Evolutionary conservation across 2,888 invertebrate genomes (phyloP).

Genomic region (Cephus rjabovi): DNA sequence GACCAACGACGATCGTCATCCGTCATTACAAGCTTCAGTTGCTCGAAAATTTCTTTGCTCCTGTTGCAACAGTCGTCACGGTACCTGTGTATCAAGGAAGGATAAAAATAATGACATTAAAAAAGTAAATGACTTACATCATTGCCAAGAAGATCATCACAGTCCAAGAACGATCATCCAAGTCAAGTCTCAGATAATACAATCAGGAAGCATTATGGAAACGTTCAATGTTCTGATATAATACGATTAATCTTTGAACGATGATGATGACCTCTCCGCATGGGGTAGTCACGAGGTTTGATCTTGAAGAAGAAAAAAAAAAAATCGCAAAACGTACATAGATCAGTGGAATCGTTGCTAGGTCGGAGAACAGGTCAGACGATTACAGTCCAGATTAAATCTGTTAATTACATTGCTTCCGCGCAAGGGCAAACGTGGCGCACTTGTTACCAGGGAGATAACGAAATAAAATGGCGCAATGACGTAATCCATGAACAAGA

Average conservation of each 20-base stretch:
- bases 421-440: background rate
- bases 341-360: slow-evolving; percentile 49
- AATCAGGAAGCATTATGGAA: slow-evolving; percentile 4
- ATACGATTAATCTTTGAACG: background rate
- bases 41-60: background rate
- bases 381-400: slow-evolving; percentile 34
- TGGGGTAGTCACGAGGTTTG: slow-evolving; percentile 25
- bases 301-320: slow-evolving; percentile 5
- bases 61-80: background rate
- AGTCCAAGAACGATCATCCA: background rate
- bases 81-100: background rate
- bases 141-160: background rate
- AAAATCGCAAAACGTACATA: background rate
- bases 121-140: background rate
- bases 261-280: slow-evolving; percentile 31
- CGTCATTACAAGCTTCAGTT: background rate
- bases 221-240: slow-evolving; percentile 14
- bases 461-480: background rate
- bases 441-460: background rate
- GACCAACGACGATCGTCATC: background rate
- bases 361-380: slow-evolving; percentile 41
- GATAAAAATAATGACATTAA: background rate
- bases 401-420: slow-evolving; percentile 39
- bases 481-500: background rate
- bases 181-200: background rate